Base-by-base conservation (phyloP, 2,888 invertebrate species). In the Harmothoe impar region DNA sequence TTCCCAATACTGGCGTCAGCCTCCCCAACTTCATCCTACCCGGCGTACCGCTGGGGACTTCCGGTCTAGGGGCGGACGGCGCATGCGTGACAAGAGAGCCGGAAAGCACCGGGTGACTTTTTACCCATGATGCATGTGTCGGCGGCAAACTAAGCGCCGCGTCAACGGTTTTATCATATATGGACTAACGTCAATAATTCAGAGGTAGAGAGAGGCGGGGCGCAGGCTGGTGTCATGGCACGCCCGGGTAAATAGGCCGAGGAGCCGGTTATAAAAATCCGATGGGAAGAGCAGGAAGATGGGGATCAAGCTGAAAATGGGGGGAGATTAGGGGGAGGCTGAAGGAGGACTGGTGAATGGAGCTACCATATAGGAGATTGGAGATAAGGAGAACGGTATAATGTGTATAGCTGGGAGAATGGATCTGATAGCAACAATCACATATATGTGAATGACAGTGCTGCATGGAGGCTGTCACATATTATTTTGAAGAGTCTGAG, bases 121-220 rank as follows among this genome's bases (percentile, higher is more conserved):
- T 81, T 81, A 33, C 35, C 23, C 81, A 20, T 81, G 81, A 43
- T 81, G 81, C 81, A 81, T 81, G 81, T 81, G 72, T 25, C 72
- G 72, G 72, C 29, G 81, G 43, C 81, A 43, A 43, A 81, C 81
- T 81, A 81, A 81, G 43, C 81, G 81, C 23, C 23, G 35, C 33
- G 43, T 33, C 81, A 33, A 35, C 72, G 81, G 33, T 81, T 81
- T 81, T 81, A 81, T 81, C 81, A 81, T 81, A 81, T 81, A 43
- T 25, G 81, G 81, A 81, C 81, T 35, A 81, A 81, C 43, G 81
- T 81, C 81, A 81, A 81, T 81, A 81, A 81, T 81, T 33, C 43
- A 81, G 86, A 29, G 54, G 86, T 17, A 7, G 20, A n/a, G 52
- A 86, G 54, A 52, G n/a, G 86, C n/a, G 12, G 56, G 29, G 56